A percentile compares a stretch with the other conserved stretches of the same genome.
phyloP scores from a whole-genome alignment of 2,888 invertebrate genomes.

The Meiosimyza platycephala region DNA sequence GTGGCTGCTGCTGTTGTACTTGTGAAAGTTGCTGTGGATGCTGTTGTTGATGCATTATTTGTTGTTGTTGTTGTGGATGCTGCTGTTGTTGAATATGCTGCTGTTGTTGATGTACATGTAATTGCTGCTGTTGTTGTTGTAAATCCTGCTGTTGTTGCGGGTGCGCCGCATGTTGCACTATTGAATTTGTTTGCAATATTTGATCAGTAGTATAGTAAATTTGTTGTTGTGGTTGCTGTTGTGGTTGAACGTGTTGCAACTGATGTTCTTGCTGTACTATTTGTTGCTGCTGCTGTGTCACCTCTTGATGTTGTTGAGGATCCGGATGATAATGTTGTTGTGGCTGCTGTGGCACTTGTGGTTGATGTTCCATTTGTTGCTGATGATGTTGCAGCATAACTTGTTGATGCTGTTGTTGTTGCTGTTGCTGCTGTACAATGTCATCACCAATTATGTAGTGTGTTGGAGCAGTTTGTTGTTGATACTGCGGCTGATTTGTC shows the following conservation, averaged over 20 bases:
- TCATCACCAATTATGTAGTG: conserved; percentile 49
- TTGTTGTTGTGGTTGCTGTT: conserved; percentile 45
- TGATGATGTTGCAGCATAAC: conserved; percentile 47
- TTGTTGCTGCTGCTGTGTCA: conserved; percentile 53
- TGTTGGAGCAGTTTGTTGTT: conserved; percentile 49
- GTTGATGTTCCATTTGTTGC: conserved; percentile 47
- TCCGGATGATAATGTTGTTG: conserved; percentile 56
- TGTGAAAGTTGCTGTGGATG: conserved; percentile 46
- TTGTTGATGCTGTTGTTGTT: conserved; percentile 50
- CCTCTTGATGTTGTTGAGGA: conserved; percentile 48
- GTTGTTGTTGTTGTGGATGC: conserved; percentile 12
- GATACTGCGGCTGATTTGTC: conserved; percentile 52
- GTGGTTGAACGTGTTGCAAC: conserved; percentile 44
- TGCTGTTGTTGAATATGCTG: conserved; percentile 38
- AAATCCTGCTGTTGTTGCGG: conserved; percentile 42
- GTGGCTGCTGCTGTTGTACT: conserved; percentile 50
- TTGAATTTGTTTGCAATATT: not conserved
- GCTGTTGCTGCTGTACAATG: conserved; percentile 55
- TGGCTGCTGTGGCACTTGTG: conserved; percentile 46
- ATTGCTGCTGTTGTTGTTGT: conserved; percentile 45
- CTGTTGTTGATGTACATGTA: conserved; percentile 44
- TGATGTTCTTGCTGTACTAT: conserved; percentile 47
- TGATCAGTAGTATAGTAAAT: not conserved
- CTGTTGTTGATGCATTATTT: conserved; percentile 48
- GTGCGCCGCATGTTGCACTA: conserved; percentile 23